A percentile compares a stretch with the other conserved stretches of the same genome.
These are phyloP conservation scores for Xylocopa sonorina DNA, from an alignment of 1,140 invertebrate genomes.

Conservation along the genomic window DNA sequence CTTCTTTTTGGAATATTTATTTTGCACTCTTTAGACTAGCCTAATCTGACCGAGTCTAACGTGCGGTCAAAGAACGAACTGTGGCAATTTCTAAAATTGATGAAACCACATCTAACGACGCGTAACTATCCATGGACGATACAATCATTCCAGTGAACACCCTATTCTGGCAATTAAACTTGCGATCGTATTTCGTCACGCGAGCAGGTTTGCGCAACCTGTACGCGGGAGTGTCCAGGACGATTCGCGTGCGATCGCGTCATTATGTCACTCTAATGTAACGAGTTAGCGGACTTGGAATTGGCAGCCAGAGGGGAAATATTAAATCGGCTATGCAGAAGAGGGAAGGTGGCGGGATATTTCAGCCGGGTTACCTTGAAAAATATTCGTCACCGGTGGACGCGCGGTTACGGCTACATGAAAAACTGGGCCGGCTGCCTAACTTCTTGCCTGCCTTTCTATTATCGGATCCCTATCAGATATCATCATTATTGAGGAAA, in stretches of 20 bases:
- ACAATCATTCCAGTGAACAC: no score
- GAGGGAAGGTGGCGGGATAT: conserved; percentile 40
- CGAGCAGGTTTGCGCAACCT: neutral
- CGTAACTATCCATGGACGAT: no score
- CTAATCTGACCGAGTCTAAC: no score
- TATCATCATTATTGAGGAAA: conserved; percentile 43
- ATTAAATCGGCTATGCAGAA: conserved; percentile 40
- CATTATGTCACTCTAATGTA: conserved; percentile 39
- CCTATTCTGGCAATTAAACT: neutral
- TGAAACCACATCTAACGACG: no score
- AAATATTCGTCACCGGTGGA: conserved; percentile 57
- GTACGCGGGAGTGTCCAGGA: neutral
- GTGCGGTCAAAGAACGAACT: no score
- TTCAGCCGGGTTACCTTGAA: conserved; percentile 62
- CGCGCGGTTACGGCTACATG: conserved; percentile 35
- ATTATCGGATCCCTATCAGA: conserved; percentile 58
- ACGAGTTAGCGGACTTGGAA: conserved; percentile 27
- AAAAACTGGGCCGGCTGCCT: conserved; percentile 57
- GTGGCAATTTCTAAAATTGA: no score
- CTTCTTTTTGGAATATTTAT: neutral
- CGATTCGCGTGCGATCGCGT: conserved; percentile 3
- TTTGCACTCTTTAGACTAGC: no score
- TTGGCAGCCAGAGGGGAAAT: conserved; percentile 39
- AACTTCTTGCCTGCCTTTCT: conserved; percentile 29
- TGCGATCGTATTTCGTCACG: neutral